Conservation (phyloP, 2,797 vertebrate genomes). For the Sebastes vulpes region DNA sequence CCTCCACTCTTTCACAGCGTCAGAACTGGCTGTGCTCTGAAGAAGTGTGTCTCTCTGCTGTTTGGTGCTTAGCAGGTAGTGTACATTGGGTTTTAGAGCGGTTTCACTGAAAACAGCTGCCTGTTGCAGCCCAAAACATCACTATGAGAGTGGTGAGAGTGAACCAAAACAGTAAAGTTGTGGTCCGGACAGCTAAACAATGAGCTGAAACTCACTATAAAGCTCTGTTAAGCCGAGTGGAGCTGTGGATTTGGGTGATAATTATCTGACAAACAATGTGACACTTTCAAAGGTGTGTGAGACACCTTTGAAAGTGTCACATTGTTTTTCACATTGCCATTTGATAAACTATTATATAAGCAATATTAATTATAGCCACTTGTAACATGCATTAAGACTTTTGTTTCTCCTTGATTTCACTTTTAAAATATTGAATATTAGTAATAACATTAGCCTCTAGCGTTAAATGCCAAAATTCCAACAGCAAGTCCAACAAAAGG, state of each 20-base stretch:
- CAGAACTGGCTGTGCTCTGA: background rate
- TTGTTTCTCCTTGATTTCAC: background rate
- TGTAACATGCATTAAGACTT: background rate
- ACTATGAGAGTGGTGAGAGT: background rate
- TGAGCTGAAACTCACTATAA: background rate
- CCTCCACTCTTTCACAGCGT: background rate
- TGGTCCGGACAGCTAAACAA: background rate
- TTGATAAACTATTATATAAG: background rate
- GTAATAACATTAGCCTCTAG: background rate
- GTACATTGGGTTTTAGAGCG: background rate
- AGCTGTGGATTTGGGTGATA: background rate
- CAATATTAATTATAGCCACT: background rate
- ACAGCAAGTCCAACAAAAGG: background rate
- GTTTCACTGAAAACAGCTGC: background rate
- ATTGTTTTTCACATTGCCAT: background rate
- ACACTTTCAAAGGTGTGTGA: no score
- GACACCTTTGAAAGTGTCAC: background rate
- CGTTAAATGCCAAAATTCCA: background rate
- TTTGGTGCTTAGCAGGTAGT: background rate
- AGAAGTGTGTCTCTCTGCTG: background rate
- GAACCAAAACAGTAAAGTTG: background rate
- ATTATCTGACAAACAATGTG: background rate
- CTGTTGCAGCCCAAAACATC: background rate
- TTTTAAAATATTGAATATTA: background rate
- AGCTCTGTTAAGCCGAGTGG: background rate